Evolutionary conservation across 1,140 invertebrate species (phyloP), one percentile per base, ranked within the genome.

Genomic region (Drosophila nikananu): DNA sequence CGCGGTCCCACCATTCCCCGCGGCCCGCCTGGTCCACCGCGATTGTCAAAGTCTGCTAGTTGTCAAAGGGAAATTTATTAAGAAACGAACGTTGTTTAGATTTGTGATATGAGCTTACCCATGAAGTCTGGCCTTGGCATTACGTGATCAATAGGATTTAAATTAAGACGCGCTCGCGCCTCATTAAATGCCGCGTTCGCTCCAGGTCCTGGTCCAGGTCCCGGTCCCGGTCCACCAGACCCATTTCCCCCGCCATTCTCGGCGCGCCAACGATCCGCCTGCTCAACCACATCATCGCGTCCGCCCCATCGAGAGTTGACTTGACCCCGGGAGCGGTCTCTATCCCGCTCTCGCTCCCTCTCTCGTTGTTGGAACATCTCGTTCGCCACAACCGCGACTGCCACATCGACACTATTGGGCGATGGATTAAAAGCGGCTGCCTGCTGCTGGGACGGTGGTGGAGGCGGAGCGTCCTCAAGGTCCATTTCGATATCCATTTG

Each of bases 401-500:
- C 68, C 5, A 77, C 61, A 15, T 91, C 86, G 17, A 66, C 78
- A 41, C 60, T 78, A 19, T 42, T 72, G 9, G 77, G 37, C 27
- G 71, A 93, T 71, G 86, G 93, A 75, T 83, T 93, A 61, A 86
- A 93, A 79, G 79, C 93, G 35, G 73, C 59, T 21, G 73, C 79
- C 55, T 66, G 77, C n/a, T 67, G 59, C 46, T 66, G 77, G 6
- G 60, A 52, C 5, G 77, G 51, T 5, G 70, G 64, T 10, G 79
- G 46, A 35, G 62, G 82, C 30, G 65, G 75, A 21, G 75, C 87
- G 44, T 92, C 91, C 32, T 94, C 95, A 48, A 95, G 94, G 54
- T 94, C 94, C 94, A 94, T 94, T 90, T 96, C 95, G 86, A 95
- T 95, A 74, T 95, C 95, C 84, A 95, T 95, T 68, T 95, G 95